These are phyloP conservation scores for Drosophila merina DNA, from an alignment of 2,888 invertebrate species.

Conservation along the genomic window DNA sequence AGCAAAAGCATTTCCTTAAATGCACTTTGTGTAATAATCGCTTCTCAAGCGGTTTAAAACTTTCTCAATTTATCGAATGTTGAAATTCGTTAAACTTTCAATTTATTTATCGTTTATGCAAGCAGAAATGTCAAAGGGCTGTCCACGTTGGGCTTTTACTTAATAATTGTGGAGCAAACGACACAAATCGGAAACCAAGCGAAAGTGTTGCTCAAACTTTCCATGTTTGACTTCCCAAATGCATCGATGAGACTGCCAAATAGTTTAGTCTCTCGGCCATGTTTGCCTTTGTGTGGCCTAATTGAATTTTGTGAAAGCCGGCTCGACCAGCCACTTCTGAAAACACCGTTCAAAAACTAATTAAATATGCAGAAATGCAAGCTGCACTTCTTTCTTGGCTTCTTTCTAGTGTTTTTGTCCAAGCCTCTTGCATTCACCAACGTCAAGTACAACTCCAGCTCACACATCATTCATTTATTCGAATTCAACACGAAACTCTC, in stretches of 20 bases:
- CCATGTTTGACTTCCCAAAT: slow-evolving; percentile 17
- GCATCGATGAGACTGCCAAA: slow-evolving; percentile 3
- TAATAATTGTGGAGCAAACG: slow-evolving; percentile 3
- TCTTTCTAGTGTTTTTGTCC: slow-evolving; percentile 10
- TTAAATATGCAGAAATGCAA: slow-evolving; percentile 15
- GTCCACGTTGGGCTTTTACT: background rate
- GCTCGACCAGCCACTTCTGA: background rate
- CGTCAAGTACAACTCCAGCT: slow-evolving; percentile 7
- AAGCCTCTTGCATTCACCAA: slow-evolving; percentile 3
- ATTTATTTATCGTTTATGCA: slow-evolving; percentile 32
- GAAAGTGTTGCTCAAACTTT: slow-evolving; percentile 40
- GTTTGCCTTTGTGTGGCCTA: slow-evolving; percentile 19
- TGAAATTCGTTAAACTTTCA: slow-evolving; percentile 1
- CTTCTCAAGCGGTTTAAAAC: slow-evolving; percentile 21
- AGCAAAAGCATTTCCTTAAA: slow-evolving; percentile 53
- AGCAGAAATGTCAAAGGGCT: background rate
- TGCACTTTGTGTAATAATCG: slow-evolving; percentile 50
- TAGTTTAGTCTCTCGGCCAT: slow-evolving; percentile 5
- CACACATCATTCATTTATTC: slow-evolving; percentile 31
- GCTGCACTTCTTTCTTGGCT: slow-evolving; percentile 5
- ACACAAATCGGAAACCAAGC: slow-evolving; percentile 22
- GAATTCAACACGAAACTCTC: slow-evolving; percentile 5
- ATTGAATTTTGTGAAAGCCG: slow-evolving; percentile 23
- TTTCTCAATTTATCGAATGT: slow-evolving; percentile 19
- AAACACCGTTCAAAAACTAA: slow-evolving; percentile 19